Evolutionary conservation across 2,888 invertebrate species (phyloP), one percentile per base, ranked within the genome.

Genomic region (Chromoteleia sp.): DNA sequence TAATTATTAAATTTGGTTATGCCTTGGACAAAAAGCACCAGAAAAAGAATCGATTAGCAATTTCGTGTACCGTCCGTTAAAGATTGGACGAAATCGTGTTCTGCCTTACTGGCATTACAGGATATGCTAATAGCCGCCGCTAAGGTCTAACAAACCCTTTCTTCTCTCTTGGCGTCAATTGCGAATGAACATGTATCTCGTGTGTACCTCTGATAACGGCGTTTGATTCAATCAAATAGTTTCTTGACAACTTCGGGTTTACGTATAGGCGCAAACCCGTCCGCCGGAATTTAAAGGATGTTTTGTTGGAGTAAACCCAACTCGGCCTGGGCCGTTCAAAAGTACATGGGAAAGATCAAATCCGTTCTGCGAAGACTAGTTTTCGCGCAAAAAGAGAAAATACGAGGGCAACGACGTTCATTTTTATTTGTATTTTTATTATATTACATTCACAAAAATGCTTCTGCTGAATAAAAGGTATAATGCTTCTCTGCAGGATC

Each of bases 81-180:
- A 86, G 86, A 59, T 75, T 80, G 82, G 74, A 2, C 29, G 36
- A 14, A 84, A 81, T 84, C n/a, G 87, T 85, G 88, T 86, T 85
- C 87, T 88, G 89, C 89, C 85, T 88, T 89, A 90, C 90, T 89
- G 87, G 91, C 89, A 87, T 84, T 89, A 88, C 90, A 86, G 88
- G 90, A 91, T 90, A 91, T 91, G 91, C 85, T 88, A 90, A 91
- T 90, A 54, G 19, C 15, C 76, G 68, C 63, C 71, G 56, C 48
- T 48, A 58, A 77, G 41, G 74, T 67, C 56, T 81, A 74, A 83
- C 75, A 79, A 81, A 67, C 65, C 76, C 71, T 82, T 59, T 58
- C 73, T 58, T 81, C 54, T 67, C 25, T 25, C 56, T 68, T 71
- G 58, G 30, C 75, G 65, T 65, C 75, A 75, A 75, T 75, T 56